Evolutionary conservation across 2,888 invertebrate species (phyloP).

Genomic region (Belgica antarctica): DNA sequence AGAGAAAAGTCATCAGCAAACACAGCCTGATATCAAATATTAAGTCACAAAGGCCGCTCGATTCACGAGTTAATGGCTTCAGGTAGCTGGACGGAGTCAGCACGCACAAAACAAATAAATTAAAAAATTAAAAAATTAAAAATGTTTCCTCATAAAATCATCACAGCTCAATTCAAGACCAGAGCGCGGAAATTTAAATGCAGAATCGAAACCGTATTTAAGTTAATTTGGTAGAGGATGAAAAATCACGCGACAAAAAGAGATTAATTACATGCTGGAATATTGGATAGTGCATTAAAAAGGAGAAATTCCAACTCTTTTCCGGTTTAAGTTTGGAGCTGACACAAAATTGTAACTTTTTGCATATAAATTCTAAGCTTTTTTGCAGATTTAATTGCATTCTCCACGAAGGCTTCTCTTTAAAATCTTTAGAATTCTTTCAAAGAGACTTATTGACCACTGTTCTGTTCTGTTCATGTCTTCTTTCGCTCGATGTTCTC

Average conservation of each 20-base stretch:
- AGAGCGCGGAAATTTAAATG: neutral
- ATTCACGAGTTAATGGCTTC: constrained; percentile 22
- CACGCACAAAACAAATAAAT: constrained; percentile 41
- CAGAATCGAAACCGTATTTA: neutral
- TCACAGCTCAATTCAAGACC: constrained; percentile 1
- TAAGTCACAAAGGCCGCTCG: constrained; percentile 1
- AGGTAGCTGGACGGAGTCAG: constrained; percentile 35
- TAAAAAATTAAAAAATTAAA: neutral
- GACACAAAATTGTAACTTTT: no score
- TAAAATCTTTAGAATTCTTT: neutral
- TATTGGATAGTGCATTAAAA: constrained; percentile 6
- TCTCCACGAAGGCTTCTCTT: neutral
- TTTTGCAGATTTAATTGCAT: neutral
- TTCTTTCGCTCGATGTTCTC: neutral
- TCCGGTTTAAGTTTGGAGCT: no score
- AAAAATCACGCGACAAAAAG: constrained; percentile 38
- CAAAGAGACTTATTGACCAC: constrained; percentile 15
- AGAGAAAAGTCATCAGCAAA: constrained; percentile 14
- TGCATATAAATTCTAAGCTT: constrained; percentile 8
- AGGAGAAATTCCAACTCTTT: no score
- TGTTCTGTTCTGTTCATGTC: neutral
- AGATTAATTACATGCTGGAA: constrained; percentile 31
- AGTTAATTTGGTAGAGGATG: constrained; percentile 37
- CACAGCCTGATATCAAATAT: constrained; percentile 8
- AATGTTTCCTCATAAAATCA: constrained; percentile 6